Conservation (phyloP, 2,888 invertebrate genomes). For the Cataglyphis livida region DNA sequence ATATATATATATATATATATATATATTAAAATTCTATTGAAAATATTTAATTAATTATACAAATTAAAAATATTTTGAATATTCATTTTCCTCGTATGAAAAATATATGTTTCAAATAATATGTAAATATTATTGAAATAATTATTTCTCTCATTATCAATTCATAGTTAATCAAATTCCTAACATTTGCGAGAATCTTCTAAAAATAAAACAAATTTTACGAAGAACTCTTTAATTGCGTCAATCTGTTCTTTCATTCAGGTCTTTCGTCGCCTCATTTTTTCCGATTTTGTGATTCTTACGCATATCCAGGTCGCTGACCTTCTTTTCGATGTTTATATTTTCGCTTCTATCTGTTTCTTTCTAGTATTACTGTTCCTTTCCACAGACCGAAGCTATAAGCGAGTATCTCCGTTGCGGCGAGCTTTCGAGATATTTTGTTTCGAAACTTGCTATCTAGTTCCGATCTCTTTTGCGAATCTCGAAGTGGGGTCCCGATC, state of each 20-base stretch:
- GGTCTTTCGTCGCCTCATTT: neutral
- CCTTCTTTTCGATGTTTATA: conserved; percentile 15
- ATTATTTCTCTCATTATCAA: neutral
- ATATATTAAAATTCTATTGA: neutral
- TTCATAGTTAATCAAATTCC: neutral
- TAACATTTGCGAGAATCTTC: conserved; percentile 3
- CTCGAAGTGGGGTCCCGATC: neutral
- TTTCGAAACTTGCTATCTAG: conserved; percentile 43
- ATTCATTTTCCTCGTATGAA: neutral
- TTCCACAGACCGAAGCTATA: conserved; percentile 3
- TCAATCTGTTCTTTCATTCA: neutral
- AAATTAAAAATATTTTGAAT: neutral
- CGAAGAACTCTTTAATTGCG: neutral
- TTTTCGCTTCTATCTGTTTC: conserved; percentile 1
- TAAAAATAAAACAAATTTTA: neutral
- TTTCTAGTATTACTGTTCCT: conserved; percentile 24
- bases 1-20: neutral
- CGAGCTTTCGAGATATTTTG: conserved; percentile 12
- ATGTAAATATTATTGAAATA: neutral
- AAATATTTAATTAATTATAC: neutral
- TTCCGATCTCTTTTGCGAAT: conserved; percentile 28
- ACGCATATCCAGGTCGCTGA: neutral
- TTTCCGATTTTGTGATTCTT: conserved; percentile 19
- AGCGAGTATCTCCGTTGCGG: neutral
- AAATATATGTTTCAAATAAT: neutral